A percentile compares a stretch with the other conserved stretches of the same genome.
Evolutionary conservation across 1,140 invertebrate species (phyloP).

Genomic region (Drosophila cardini): DNA sequence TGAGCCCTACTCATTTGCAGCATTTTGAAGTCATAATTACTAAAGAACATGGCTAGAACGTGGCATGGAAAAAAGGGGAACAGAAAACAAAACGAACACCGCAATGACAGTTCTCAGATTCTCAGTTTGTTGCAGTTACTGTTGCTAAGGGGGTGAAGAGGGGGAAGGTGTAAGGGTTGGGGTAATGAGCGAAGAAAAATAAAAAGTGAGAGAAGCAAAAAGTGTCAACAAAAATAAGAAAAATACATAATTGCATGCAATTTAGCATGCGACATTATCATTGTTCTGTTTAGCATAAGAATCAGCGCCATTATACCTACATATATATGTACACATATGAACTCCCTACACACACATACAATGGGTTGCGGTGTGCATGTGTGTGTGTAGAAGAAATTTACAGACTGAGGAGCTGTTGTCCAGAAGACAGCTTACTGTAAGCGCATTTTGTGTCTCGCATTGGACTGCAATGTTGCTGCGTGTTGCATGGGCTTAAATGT

Average conservation of each 20-base stretch:
- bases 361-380: constrained; percentile 1
- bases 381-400: constrained; percentile 18
- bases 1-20: constrained; percentile 33
- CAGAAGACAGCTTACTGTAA: constrained; percentile 43
- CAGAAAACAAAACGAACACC: constrained; percentile 27
- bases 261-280: constrained; percentile 83
- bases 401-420: constrained; percentile 25
- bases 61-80: constrained; percentile 4
- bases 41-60: constrained; percentile 12
- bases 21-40: constrained; percentile 53
- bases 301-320: constrained; percentile 49
- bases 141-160: constrained; percentile 7
- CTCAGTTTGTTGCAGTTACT: constrained; percentile 36
- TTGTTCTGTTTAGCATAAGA: constrained; percentile 80
- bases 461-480: constrained; percentile 22
- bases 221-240: constrained; percentile 52
- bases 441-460: constrained; percentile 52
- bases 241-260: constrained; percentile 83
- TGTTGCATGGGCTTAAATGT: constrained; percentile 74
- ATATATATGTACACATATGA: constrained; percentile 6
- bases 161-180: constrained; percentile 5
- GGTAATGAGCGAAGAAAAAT: constrained; percentile 41
- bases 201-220: constrained; percentile 11
- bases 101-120: constrained; percentile 29
- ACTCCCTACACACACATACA: constrained; percentile 2